Conservation (phyloP, 2,113 vertebrate species). For the Malaclemys terrapin region DNA sequence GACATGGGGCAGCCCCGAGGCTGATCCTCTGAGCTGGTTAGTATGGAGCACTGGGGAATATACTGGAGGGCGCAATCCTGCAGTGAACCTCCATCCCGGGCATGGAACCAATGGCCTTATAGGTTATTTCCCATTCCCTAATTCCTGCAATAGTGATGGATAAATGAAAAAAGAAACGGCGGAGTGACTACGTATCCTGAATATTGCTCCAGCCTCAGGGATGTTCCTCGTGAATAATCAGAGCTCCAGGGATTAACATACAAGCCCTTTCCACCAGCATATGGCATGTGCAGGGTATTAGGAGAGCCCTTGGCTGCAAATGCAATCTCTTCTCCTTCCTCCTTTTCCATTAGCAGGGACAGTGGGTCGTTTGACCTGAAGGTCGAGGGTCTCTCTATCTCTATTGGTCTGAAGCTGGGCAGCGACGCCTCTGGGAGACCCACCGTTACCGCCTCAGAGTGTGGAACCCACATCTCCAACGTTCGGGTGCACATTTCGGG, state of each 20-base stretch:
- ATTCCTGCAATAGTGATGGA: neutral
- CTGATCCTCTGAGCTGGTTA: too few relatives aligned
- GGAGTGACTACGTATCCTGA: neutral
- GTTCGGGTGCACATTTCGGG: neutral
- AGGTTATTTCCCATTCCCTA: neutral
- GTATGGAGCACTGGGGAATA: neutral
- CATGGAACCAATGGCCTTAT: neutral
- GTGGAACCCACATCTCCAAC: constrained; percentile 1
- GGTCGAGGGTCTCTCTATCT: neutral
- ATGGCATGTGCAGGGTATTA: neutral
- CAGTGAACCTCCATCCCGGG: neutral
- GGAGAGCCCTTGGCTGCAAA: neutral
- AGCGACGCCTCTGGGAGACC: neutral
- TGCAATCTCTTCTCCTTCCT: rapidly evolving
- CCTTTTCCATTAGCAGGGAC: constrained; percentile 37
- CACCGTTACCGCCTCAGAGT: neutral
- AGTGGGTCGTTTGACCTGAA: constrained; percentile 43
- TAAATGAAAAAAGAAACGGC: neutral
- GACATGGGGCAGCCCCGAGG: neutral
- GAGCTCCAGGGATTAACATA: neutral
- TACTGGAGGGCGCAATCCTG: neutral
- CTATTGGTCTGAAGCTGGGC: constrained; percentile 32
- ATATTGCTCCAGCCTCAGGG: neutral
- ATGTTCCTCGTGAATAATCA: neutral
- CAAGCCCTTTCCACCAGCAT: neutral